phyloP scores from a whole-genome alignment of 2,888 invertebrate species.

The Eupithecia centaureata region DNA sequence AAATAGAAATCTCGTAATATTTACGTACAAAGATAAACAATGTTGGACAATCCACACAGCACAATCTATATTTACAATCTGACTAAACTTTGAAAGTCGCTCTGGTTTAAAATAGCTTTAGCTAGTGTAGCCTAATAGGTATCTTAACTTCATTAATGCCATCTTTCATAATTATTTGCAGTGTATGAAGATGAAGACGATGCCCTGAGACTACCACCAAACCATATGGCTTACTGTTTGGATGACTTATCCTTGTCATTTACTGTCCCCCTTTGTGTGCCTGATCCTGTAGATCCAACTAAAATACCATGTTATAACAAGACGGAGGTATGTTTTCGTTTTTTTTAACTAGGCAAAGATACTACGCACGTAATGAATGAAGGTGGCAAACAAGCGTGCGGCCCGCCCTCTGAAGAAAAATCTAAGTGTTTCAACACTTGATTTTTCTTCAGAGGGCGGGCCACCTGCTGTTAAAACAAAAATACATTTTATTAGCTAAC shows the following conservation, averaged over 20 bases:
- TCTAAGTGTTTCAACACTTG: too few species aligned
- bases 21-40: not conserved
- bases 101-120: too few species aligned
- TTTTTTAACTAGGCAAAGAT: not conserved
- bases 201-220: slow-evolving; percentile 68
- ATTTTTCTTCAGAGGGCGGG: too few species aligned
- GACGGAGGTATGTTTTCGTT: slow-evolving; percentile 72
- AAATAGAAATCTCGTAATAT: not conserved
- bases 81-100: too few species aligned
- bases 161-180: slow-evolving; percentile 48
- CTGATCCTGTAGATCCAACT: slow-evolving; percentile 85
- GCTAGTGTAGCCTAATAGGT: too few species aligned
- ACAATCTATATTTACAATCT: too few species aligned
- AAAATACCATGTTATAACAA: slow-evolving; percentile 88
- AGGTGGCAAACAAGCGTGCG: not conserved
- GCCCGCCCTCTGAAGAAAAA: not conserved
- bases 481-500: not conserved
- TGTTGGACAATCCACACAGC: too few species aligned
- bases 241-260: slow-evolving; percentile 84
- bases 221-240: slow-evolving; percentile 77
- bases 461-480: too few species aligned
- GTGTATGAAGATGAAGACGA: slow-evolving; percentile 86
- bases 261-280: slow-evolving; percentile 83
- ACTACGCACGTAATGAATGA: too few species aligned
- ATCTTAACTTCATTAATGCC: not conserved